Conservation (phyloP, 2,113 vertebrate species). For the Elaphurus davidianus region DNA sequence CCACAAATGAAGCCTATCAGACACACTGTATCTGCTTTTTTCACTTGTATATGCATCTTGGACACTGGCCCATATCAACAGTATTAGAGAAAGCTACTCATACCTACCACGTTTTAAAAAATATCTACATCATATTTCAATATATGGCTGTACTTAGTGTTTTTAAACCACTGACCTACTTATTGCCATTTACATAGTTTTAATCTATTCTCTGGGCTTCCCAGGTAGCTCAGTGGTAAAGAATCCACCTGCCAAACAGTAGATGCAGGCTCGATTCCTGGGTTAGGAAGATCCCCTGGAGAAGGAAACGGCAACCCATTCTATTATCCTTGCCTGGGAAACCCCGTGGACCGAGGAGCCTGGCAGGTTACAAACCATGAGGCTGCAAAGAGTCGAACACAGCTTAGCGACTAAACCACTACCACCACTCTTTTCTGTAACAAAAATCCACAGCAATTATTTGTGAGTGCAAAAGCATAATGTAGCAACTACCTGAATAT, state of each 20-base stretch:
- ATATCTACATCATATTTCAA: background rate
- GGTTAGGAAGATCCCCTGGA: background rate
- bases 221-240: background rate
- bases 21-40: background rate
- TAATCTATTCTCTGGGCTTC: background rate
- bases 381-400: background rate
- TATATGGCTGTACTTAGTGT: background rate
- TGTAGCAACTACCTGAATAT: background rate
- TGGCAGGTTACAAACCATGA: background rate
- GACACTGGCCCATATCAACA: background rate
- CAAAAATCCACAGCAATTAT: background rate
- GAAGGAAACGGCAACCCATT: background rate
- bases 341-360: background rate
- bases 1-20: background rate
- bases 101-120: background rate
- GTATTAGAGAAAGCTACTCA: background rate
- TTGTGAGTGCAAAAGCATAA: background rate
- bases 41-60: background rate
- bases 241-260: background rate
- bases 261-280: background rate
- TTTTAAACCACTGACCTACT: background rate
- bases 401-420: rapidly evolving
- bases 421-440: background rate
- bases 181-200: background rate
- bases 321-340: background rate